phyloP scores from a whole-genome alignment of 2,888 invertebrate species.

The Pyrochroa serraticornis region DNA sequence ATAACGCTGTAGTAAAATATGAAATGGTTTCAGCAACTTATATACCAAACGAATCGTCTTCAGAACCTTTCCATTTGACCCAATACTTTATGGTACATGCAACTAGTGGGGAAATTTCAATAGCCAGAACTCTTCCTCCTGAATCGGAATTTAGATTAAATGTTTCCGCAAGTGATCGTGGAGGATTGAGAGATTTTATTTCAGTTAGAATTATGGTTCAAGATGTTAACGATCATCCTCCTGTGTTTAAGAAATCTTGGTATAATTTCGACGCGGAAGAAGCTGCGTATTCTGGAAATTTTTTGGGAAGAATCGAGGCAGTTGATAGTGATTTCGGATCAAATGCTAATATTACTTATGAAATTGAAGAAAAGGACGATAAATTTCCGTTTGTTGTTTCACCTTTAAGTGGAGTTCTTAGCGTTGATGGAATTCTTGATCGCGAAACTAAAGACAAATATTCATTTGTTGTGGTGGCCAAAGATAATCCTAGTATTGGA shows the following conservation, averaged over 20 bases:
- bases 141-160: slow-evolving; percentile 78
- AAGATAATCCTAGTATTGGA: slow-evolving; percentile 68
- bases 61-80: slow-evolving; percentile 62
- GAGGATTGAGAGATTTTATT: slow-evolving; percentile 73
- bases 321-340: slow-evolving; percentile 80
- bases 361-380: slow-evolving; percentile 61
- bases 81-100: slow-evolving; percentile 79
- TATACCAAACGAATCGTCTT: slow-evolving; percentile 62
- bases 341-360: slow-evolving; percentile 80
- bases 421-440: slow-evolving; percentile 77
- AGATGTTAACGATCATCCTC: slow-evolving; percentile 85
- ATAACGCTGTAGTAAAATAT: slow-evolving; percentile 75
- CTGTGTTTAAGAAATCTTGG: slow-evolving; percentile 81
- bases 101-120: slow-evolving; percentile 74
- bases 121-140: slow-evolving; percentile 73
- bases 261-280: slow-evolving; percentile 84
- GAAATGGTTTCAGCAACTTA: slow-evolving; percentile 72
- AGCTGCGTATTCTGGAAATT: slow-evolving; percentile 72
- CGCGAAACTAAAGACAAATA: slow-evolving; percentile 75
- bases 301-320: slow-evolving; percentile 78
- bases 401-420: slow-evolving; percentile 70
- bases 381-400: slow-evolving; percentile 72
- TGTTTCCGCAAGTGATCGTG: slow-evolving; percentile 77
- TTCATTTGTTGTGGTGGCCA: slow-evolving; percentile 73
- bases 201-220: slow-evolving; percentile 74